Conservation (phyloP, 2,888 invertebrate genomes). For the Pyrrhia umbra region DNA sequence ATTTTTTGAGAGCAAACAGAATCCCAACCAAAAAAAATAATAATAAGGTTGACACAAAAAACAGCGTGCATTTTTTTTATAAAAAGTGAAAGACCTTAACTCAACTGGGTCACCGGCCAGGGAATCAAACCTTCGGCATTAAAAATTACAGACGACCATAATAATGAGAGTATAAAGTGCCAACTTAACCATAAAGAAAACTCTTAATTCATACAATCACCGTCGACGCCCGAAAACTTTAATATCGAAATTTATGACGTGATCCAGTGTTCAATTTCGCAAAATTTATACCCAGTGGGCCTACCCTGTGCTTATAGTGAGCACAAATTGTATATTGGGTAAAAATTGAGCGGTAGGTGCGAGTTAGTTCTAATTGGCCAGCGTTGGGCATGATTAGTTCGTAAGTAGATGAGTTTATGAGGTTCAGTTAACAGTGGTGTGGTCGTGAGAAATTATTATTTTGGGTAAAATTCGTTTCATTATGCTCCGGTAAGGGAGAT, state of each 20-base stretch:
- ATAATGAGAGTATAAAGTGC: constrained; percentile 71
- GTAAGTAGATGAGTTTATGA: constrained; percentile 58
- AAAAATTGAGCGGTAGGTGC: constrained; percentile 55
- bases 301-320: constrained; percentile 74
- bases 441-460: constrained; percentile 3
- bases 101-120: constrained; percentile 59
- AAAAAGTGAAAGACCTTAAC: constrained; percentile 43
- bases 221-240: constrained; percentile 60
- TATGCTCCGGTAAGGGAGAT: neutral
- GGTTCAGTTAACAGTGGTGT: constrained; percentile 4
- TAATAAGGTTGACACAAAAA: constrained; percentile 7
- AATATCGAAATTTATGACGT: constrained; percentile 78
- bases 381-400: constrained; percentile 44
- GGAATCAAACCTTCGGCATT: constrained; percentile 64
- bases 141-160: constrained; percentile 71
- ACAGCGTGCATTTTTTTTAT: constrained; percentile 16
- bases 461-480: neutral
- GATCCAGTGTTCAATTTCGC: constrained; percentile 75
- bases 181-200: constrained; percentile 63
- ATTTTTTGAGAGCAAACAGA: neutral
- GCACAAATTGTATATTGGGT: constrained; percentile 61
- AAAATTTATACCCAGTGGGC: constrained; percentile 77
- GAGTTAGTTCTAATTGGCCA: constrained; percentile 60
- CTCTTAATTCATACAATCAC: constrained; percentile 65
- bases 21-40: neutral